Percentiles rank a stretch among this genome's conserved stretches.
Conservation (phyloP, 2,113 vertebrate species). For the Cryptotis parvus region DNA sequence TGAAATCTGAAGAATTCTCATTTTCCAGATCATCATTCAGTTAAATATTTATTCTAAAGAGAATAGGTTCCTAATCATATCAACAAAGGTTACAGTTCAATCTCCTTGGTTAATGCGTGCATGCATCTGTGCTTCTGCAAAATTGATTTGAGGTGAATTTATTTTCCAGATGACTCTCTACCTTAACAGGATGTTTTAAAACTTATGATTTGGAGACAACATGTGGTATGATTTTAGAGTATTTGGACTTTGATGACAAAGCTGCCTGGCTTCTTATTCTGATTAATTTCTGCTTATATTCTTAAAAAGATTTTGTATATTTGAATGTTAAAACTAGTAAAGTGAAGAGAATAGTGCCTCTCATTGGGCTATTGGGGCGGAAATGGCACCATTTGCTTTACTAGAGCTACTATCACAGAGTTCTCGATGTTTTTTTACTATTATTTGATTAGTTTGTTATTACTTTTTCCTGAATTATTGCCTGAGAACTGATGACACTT, state of each 20-base stretch:
- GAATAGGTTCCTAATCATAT: background rate
- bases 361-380: background rate
- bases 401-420: background rate
- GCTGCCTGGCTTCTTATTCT: background rate
- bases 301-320: background rate
- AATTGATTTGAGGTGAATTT: background rate
- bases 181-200: background rate
- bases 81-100: background rate
- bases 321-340: slow-evolving; percentile 3
- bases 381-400: background rate
- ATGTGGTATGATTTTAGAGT: background rate
- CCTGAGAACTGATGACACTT: slow-evolving; percentile 30
- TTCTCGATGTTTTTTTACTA: background rate
- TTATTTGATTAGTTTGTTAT: background rate
- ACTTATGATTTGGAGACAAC: background rate
- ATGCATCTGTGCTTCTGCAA: background rate
- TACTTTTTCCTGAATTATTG: background rate
- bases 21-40: background rate
- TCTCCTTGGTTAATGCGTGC: background rate
- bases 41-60: background rate
- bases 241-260: background rate
- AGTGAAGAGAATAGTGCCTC: background rate
- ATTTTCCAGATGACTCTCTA: slow-evolving; percentile 1
- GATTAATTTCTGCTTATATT: background rate
- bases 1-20: background rate